Evolutionary conservation across 2,113 vertebrate species (phyloP).

Genomic region (Muntiacus reevesi): DNA sequence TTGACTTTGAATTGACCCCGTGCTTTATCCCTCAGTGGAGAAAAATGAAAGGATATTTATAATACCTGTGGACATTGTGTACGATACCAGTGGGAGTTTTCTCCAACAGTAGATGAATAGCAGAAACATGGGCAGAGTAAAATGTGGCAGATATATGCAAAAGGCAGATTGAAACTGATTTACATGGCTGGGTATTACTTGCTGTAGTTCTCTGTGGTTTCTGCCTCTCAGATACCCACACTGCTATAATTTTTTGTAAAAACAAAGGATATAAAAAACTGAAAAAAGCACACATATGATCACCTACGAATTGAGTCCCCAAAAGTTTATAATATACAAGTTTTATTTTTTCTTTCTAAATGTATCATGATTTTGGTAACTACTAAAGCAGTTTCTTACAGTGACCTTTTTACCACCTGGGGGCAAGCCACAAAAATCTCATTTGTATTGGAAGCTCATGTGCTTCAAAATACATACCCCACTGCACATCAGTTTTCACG

Average conservation of each 20-base stretch:
- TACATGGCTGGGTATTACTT: slow-evolving; percentile 70
- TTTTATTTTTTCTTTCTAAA: slow-evolving; percentile 68
- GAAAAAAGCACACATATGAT: slow-evolving; percentile 11
- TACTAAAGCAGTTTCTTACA: slow-evolving; percentile 47
- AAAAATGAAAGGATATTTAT: slow-evolving; percentile 77
- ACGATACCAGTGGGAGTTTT: slow-evolving; percentile 78
- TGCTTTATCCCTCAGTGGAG: slow-evolving; percentile 73
- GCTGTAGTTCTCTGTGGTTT: slow-evolving; percentile 22
- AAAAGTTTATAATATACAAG: slow-evolving; percentile 51
- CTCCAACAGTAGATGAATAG: slow-evolving; percentile 71
- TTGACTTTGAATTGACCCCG: slow-evolving; percentile 80
- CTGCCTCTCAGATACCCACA: slow-evolving; percentile 59
- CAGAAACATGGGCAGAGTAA: slow-evolving; percentile 75
- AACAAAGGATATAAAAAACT: slow-evolving; percentile 63
- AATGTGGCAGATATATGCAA: slow-evolving; percentile 75
- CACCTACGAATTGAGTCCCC: slow-evolving; percentile 40
- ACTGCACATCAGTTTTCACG: neutral
- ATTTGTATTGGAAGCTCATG: neutral
- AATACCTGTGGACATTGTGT: slow-evolving; percentile 76
- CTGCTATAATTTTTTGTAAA: slow-evolving; percentile 63
- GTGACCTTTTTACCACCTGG: neutral
- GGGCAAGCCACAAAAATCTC: slow-evolving; percentile 59
- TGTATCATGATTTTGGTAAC: slow-evolving; percentile 54
- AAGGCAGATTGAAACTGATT: slow-evolving; percentile 73
- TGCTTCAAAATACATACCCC: neutral